Conservation (phyloP, 2,888 invertebrate species). For the Dione vanillae region DNA sequence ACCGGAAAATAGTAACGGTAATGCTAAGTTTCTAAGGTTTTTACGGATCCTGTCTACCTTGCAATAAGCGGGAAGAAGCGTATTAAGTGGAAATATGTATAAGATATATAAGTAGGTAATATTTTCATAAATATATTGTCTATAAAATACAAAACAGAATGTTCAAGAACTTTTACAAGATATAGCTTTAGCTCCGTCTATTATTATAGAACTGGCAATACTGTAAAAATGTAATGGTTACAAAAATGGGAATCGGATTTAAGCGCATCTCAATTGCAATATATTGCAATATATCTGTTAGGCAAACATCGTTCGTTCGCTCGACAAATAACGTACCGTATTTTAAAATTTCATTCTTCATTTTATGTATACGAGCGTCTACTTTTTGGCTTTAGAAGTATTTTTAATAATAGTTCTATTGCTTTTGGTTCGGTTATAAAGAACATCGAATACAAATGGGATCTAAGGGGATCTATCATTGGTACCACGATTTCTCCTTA, state of each 20-base stretch:
- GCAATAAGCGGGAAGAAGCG: too few relatives aligned
- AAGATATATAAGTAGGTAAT: too few relatives aligned
- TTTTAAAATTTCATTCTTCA: constrained; percentile 38
- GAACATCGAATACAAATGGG: too few relatives aligned
- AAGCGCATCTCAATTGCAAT: constrained; percentile 37
- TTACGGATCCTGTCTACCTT: too few relatives aligned
- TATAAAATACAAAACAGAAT: too few relatives aligned
- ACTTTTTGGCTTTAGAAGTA: constrained; percentile 11
- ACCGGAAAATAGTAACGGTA: too few relatives aligned
- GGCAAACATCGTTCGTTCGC: constrained; percentile 37
- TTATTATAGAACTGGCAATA: background rate
- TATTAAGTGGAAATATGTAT: too few relatives aligned
- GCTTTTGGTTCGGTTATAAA: background rate
- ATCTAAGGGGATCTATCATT: too few relatives aligned
- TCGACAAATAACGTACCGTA: constrained; percentile 35
- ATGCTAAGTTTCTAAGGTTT: too few relatives aligned
- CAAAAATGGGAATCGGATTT: constrained; percentile 36
- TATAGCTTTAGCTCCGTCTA: background rate
- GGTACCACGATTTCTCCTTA: too few relatives aligned
- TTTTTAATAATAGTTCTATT: constrained; percentile 9
- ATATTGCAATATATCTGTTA: constrained; percentile 42
- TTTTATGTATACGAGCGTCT: constrained; percentile 18
- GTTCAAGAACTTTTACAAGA: background rate
- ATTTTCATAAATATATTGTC: too few relatives aligned
- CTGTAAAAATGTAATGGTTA: constrained; percentile 34